Conservation (phyloP, 2,888 invertebrate species). For the Smittia aterrima region DNA sequence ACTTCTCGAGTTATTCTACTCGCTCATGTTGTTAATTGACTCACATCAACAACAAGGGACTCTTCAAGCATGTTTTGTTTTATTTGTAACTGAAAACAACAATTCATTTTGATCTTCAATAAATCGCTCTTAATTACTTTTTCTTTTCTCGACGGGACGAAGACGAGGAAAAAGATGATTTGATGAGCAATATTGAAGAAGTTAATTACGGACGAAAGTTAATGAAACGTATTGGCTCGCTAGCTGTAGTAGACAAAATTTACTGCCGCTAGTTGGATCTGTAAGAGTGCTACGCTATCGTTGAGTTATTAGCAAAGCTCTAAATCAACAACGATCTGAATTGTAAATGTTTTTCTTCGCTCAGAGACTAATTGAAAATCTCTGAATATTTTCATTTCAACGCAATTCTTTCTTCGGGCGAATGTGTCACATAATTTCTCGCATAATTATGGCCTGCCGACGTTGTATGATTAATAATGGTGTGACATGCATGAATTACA, state of each 20-base stretch:
- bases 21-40: conserved; percentile 26
- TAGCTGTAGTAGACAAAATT: too few species aligned
- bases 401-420: too few species aligned
- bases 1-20: background rate
- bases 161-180: background rate
- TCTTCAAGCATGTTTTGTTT: background rate
- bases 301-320: too few species aligned
- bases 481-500: conserved; percentile 12
- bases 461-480: conserved; percentile 15
- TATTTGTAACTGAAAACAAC: background rate
- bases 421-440: conserved; percentile 23
- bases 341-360: too few species aligned
- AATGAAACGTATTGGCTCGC: background rate
- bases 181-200: background rate
- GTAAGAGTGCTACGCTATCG: too few species aligned
- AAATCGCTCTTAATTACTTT: conserved; percentile 17
- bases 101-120: conserved; percentile 25
- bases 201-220: conserved; percentile 5
- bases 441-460: conserved; percentile 18
- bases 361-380: too few species aligned
- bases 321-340: too few species aligned
- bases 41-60: conserved; percentile 9
- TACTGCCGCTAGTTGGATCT: too few species aligned
- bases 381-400: too few species aligned
- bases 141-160: background rate